Percentiles rank a stretch among this genome's conserved stretches.
Evolutionary conservation across 2,113 vertebrate genomes (phyloP).

Genomic region (Nansenia antarctica): DNA sequence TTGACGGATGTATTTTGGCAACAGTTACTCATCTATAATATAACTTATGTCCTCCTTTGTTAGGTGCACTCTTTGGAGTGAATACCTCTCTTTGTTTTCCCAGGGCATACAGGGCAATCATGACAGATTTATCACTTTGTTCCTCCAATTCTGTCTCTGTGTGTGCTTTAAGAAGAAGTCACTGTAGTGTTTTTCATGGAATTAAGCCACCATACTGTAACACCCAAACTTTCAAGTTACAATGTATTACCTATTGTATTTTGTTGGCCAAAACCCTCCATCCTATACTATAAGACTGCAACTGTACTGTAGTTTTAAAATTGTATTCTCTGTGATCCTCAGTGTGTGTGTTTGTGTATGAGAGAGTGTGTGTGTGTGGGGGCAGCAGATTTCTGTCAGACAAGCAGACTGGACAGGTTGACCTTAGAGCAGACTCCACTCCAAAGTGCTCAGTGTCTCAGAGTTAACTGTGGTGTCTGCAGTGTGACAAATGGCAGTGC

Average conservation of each 20-base stretch:
- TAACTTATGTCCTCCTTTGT: no score
- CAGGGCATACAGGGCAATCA: no score
- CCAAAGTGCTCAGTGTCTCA: slow-evolving; percentile 39
- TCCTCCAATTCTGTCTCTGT: background rate
- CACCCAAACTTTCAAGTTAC: no score
- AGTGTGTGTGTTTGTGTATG: slow-evolving; percentile 3
- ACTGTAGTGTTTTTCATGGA: background rate
- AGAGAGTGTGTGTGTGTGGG: slow-evolving; percentile 1
- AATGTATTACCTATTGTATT: no score
- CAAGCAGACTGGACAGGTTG: slow-evolving; percentile 29
- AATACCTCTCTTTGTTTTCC: no score
- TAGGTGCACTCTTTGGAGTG: no score
- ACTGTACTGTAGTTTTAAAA: slow-evolving; percentile 37
- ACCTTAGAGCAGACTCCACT: slow-evolving; percentile 28
- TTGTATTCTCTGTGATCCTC: background rate
- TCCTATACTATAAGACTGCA: slow-evolving; percentile 33
- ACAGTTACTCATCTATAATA: no score
- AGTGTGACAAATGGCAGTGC: background rate
- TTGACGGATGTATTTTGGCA: no score
- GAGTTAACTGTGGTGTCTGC: slow-evolving; percentile 40
- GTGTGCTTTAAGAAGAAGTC: background rate
- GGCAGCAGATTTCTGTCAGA: slow-evolving; percentile 34
- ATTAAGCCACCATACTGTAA: background rate
- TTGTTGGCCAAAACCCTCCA: background rate
- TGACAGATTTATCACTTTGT: slow-evolving; percentile 1